Conservation (phyloP, 2,888 invertebrate species). For the Panopea generosa region DNA sequence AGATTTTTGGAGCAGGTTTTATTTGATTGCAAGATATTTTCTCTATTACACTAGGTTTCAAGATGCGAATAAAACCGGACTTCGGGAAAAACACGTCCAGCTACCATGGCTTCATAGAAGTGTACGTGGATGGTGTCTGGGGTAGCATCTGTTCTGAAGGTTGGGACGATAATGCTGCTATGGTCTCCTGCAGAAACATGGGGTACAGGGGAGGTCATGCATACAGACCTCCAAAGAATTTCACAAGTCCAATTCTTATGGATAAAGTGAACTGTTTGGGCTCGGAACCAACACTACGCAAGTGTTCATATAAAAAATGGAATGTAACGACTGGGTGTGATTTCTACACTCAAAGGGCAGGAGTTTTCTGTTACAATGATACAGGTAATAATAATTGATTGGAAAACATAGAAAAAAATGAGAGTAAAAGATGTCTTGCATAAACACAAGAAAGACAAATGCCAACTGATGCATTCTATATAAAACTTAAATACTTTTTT, state of each 20-base stretch:
- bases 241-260: slow-evolving; percentile 87
- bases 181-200: slow-evolving; percentile 84
- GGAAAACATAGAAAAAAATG: too few relatives aligned
- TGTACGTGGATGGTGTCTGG: slow-evolving; percentile 89
- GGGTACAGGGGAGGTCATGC: slow-evolving; percentile 70
- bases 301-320: slow-evolving; percentile 61
- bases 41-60: slow-evolving; percentile 54
- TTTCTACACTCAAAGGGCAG: slow-evolving; percentile 73
- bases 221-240: slow-evolving; percentile 66
- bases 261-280: slow-evolving; percentile 68
- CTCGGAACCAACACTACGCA: slow-evolving; percentile 54
- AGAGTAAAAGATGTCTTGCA: too few relatives aligned
- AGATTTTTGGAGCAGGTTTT: too few relatives aligned
- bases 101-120: slow-evolving; percentile 86
- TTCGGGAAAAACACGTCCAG: slow-evolving; percentile 40
- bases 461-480: too few relatives aligned
- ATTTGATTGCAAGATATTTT: too few relatives aligned
- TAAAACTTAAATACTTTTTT: not conserved
- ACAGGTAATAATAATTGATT: too few relatives aligned
- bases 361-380: slow-evolving; percentile 77
- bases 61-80: slow-evolving; percentile 63
- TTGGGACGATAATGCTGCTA: slow-evolving; percentile 88
- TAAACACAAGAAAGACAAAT: too few relatives aligned
- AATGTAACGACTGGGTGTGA: slow-evolving; percentile 64
- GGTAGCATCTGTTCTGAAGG: slow-evolving; percentile 92